Percentiles rank a stretch among this genome's conserved stretches.
Evolutionary conservation across 1,140 invertebrate species (phyloP).

Genomic region (Holcopasites calliopsidis): DNA sequence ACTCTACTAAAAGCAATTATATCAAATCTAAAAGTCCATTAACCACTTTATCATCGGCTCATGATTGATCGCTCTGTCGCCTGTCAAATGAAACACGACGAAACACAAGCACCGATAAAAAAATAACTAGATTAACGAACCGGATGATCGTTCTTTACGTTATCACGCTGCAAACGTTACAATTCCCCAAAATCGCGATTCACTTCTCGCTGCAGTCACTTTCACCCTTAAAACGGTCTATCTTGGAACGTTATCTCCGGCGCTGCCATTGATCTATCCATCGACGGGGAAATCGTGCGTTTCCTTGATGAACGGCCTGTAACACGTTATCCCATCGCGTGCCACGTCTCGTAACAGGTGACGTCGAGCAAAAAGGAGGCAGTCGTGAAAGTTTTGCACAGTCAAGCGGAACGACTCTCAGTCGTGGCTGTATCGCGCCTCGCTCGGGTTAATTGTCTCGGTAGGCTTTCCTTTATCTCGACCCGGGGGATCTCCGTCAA

Average conservation of each 20-base stretch:
- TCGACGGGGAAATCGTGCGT: neutral
- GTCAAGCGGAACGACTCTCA: slow-evolving; percentile 49
- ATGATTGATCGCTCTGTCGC: too few species aligned
- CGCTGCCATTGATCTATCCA: neutral
- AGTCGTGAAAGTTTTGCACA: slow-evolving; percentile 55
- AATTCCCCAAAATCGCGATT: too few species aligned
- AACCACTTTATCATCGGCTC: too few species aligned
- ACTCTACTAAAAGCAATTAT: too few species aligned
- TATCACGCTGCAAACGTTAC: too few species aligned
- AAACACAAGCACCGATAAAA: too few species aligned
- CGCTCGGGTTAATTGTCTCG: slow-evolving; percentile 53
- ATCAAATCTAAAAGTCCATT: too few species aligned
- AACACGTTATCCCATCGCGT: slow-evolving; percentile 27
- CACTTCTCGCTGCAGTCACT: too few species aligned
- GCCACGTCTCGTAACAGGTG: slow-evolving; percentile 5
- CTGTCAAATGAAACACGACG: too few species aligned
- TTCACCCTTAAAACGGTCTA: too few species aligned
- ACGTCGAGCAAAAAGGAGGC: slow-evolving; percentile 40
- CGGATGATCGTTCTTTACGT: too few species aligned
- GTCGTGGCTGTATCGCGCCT: neutral
- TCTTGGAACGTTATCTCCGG: slow-evolving; percentile 6
- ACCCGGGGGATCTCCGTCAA: slow-evolving; percentile 32
- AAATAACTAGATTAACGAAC: too few species aligned
- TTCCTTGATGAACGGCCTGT: slow-evolving; percentile 3
- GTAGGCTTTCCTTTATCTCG: slow-evolving; percentile 45